Percentiles rank a stretch among this genome's conserved stretches.
Evolutionary conservation across 2,888 invertebrate genomes (phyloP).

Genomic region (Formica aserva): DNA sequence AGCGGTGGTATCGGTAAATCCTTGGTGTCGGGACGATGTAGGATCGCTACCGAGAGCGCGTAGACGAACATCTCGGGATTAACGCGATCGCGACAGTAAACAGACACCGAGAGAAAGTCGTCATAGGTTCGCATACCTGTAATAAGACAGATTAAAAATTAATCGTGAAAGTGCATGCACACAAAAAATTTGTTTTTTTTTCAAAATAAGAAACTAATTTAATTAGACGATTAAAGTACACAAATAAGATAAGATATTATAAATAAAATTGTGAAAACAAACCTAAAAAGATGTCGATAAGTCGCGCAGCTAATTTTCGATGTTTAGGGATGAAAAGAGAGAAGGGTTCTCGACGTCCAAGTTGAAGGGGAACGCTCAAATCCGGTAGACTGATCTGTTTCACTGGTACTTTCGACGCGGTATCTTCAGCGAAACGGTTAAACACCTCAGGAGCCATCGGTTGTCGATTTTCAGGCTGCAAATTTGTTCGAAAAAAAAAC

Average conservation of each 20-base stretch:
- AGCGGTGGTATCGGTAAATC: conserved; percentile 91
- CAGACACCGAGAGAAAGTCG: conserved; percentile 90
- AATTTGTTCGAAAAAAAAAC: conserved; percentile 2
- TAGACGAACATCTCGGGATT: conserved; percentile 94
- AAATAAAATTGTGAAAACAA: conserved; percentile 18
- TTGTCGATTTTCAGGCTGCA: conserved; percentile 86
- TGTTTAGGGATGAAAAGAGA: conserved; percentile 92
- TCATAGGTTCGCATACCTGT: conserved; percentile 90
- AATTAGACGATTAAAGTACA: background rate
- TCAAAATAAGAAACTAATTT: background rate
- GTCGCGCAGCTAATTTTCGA: conserved; percentile 89
- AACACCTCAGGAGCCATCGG: conserved; percentile 88
- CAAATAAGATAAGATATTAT: background rate
- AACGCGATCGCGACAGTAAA: conserved; percentile 90
- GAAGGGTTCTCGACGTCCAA: conserved; percentile 90
- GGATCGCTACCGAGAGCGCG: conserved; percentile 91
- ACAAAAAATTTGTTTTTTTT: background rate
- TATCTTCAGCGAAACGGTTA: conserved; percentile 87
- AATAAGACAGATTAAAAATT: conserved; percentile 52
- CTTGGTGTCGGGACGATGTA: conserved; percentile 91
- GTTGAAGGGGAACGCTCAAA: conserved; percentile 88
- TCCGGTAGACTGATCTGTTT: conserved; percentile 89
- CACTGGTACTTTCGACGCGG: conserved; percentile 86
- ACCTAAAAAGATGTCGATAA: conserved; percentile 91
- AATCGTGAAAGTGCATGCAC: background rate